Percentiles rank a stretch among this genome's conserved stretches.
Evolutionary conservation across 2,888 invertebrate species (phyloP).

Genomic region (Sabatieria punctata): DNA sequence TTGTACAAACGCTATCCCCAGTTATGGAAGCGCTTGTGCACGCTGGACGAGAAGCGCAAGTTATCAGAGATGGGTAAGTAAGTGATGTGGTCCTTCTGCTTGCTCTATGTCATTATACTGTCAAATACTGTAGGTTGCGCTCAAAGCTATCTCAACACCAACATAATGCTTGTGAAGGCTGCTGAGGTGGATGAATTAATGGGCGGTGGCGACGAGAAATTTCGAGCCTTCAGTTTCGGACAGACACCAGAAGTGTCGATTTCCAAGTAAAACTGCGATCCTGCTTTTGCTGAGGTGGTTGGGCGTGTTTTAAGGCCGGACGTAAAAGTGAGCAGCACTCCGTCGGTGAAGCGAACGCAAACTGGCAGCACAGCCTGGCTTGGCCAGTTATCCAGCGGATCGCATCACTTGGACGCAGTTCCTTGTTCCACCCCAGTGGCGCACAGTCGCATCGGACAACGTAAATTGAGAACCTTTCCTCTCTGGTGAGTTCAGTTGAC

Average conservation of each 20-base stretch:
- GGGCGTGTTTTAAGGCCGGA: too few relatives aligned
- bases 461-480: conserved; percentile 65
- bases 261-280: not conserved
- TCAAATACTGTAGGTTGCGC: conserved; percentile 31
- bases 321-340: not conserved
- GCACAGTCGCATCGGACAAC: conserved; percentile 66
- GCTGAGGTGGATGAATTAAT: conserved; percentile 94
- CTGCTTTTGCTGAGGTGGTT: too few relatives aligned
- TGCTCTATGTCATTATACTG: too few relatives aligned
- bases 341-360: not conserved
- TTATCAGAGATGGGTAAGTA: conserved; percentile 45
- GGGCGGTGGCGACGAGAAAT: conserved; percentile 93
- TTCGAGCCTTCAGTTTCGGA: conserved; percentile 32
- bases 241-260: not conserved
- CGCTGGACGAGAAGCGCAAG: conserved; percentile 84
- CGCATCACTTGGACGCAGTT: conserved; percentile 87
- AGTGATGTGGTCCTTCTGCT: too few relatives aligned
- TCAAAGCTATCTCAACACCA: conserved; percentile 43
- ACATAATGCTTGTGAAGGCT: conserved; percentile 76
- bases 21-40: conserved; percentile 79
- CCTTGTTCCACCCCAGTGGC: conserved; percentile 97
- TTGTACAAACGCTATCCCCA: conserved; percentile 96
- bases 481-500: conserved; percentile 48
- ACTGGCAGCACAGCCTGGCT: conserved; percentile 7
- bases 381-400: conserved; percentile 73